A percentile compares a stretch with the other conserved stretches of the same genome.
Conservation (phyloP, 2,797 vertebrate genomes). For the Rhabdophis nuchalis region DNA sequence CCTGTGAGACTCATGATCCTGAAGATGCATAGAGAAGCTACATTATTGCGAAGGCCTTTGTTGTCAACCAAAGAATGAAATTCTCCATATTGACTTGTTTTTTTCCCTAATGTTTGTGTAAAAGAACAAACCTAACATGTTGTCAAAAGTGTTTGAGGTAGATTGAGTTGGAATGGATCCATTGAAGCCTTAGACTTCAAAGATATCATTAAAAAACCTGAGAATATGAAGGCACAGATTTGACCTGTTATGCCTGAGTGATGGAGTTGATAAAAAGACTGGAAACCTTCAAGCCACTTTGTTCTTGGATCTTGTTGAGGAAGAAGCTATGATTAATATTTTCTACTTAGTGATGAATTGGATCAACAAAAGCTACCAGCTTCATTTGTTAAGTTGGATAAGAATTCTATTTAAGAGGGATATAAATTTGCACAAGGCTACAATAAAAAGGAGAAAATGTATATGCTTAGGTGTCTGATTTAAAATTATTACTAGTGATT, state of each 20-base stretch:
- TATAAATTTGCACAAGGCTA: background rate
- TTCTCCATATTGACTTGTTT: background rate
- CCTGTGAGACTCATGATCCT: background rate
- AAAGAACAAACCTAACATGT: background rate
- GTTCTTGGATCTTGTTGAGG: background rate
- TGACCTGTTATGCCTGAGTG: background rate
- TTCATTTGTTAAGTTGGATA: background rate
- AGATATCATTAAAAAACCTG: background rate
- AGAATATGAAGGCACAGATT: background rate
- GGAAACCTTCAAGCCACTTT: background rate
- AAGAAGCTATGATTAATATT: background rate
- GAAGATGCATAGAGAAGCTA: background rate
- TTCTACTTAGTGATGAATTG: background rate
- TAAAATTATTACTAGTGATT: background rate
- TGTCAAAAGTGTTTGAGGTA: background rate
- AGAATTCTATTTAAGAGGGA: background rate
- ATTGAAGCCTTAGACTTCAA: background rate
- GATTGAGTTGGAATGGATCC: background rate
- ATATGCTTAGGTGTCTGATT: background rate
- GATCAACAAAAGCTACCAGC: background rate
- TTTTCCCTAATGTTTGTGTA: background rate
- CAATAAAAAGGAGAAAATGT: background rate
- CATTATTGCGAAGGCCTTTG: background rate
- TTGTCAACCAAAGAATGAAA: background rate
- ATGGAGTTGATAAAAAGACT: background rate